Conservation (phyloP, 2,888 invertebrate species). For the Dugesia japonica region DNA sequence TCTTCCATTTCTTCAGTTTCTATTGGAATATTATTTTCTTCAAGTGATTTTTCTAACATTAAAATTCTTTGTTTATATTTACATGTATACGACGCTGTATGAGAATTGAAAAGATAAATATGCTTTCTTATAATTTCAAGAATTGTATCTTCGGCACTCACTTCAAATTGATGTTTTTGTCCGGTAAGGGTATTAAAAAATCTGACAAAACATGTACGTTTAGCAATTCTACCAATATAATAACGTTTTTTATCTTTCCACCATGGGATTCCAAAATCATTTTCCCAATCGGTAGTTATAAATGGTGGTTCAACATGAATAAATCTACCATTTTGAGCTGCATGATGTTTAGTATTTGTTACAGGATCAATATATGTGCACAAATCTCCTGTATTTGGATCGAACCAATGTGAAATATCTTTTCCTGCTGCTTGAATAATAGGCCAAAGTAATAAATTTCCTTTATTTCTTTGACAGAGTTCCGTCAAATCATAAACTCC, state of each 20-base stretch:
- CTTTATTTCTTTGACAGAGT: slow-evolving; percentile 37
- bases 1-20: slow-evolving; percentile 55
- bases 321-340: slow-evolving; percentile 55
- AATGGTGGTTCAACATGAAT: slow-evolving; percentile 52
- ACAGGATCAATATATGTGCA: slow-evolving; percentile 47
- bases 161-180: slow-evolving; percentile 50
- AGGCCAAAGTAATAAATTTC: slow-evolving; percentile 51
- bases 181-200: slow-evolving; percentile 62
- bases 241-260: slow-evolving; percentile 56
- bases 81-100: slow-evolving; percentile 65
- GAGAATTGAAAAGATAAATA: slow-evolving; percentile 59
- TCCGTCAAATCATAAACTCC: neutral
- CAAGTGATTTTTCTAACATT: slow-evolving; percentile 54
- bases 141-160: slow-evolving; percentile 68
- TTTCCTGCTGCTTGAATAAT: slow-evolving; percentile 64
- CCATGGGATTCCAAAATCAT: slow-evolving; percentile 58
- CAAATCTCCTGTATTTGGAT: slow-evolving; percentile 49
- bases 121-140: slow-evolving; percentile 56
- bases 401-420: slow-evolving; percentile 68
- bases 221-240: slow-evolving; percentile 58
- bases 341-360: slow-evolving; percentile 53
- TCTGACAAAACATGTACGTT: slow-evolving; percentile 57
- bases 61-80: slow-evolving; percentile 51
- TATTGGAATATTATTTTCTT: slow-evolving; percentile 58
- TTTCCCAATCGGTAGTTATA: slow-evolving; percentile 57